These are phyloP conservation scores for Clarias pachynema DNA, from an alignment of 2,797 vertebrate species.

Conservation along the genomic window DNA sequence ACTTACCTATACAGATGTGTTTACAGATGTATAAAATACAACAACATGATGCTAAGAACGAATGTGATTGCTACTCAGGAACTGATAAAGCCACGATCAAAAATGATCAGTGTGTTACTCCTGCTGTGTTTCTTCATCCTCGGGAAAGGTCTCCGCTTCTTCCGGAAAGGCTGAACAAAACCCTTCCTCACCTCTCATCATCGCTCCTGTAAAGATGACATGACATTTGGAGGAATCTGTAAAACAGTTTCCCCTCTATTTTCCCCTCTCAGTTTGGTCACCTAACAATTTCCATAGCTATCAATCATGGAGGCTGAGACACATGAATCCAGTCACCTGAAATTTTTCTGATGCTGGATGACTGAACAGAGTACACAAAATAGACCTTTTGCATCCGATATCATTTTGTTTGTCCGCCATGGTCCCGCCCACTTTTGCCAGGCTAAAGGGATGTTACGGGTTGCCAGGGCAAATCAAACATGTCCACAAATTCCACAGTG, in stretches of 20 bases:
- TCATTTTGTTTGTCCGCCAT: too few relatives aligned
- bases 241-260: background rate
- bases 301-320: background rate
- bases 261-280: background rate
- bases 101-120: slow-evolving; percentile 52
- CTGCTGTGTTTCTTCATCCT: slow-evolving; percentile 70
- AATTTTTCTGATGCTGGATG: background rate
- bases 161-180: slow-evolving; percentile 75
- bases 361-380: background rate
- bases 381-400: too few relatives aligned
- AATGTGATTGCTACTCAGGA: background rate
- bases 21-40: slow-evolving; percentile 1
- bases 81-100: background rate
- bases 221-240: background rate
- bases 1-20: background rate
- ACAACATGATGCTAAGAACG: background rate
- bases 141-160: slow-evolving; percentile 72
- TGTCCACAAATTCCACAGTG: too few relatives aligned
- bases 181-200: slow-evolving; percentile 76
- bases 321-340: background rate
- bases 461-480: too few relatives aligned
- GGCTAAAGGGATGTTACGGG: too few relatives aligned
- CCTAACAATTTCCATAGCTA: background rate
- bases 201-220: slow-evolving; percentile 70
- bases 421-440: too few relatives aligned